These are phyloP conservation scores for Typhlichthys eigenmanni DNA, from an alignment of 2,797 vertebrate genomes.

Conservation along the genomic window DNA sequence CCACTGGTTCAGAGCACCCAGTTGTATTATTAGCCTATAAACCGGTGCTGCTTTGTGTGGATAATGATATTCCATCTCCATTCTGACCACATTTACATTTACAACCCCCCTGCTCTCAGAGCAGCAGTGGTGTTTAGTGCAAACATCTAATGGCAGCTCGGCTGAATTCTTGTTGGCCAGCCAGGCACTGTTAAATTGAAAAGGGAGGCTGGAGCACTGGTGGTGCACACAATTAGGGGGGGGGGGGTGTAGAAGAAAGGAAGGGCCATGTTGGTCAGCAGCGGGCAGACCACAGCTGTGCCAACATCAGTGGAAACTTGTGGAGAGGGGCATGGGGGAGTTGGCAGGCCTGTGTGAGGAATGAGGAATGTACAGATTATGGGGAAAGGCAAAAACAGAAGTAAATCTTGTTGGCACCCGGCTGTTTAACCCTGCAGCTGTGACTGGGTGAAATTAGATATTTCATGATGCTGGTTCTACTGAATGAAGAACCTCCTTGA, in stretches of 20 bases:
- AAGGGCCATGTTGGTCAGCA: conserved; percentile 1
- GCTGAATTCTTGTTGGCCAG: conserved; percentile 44
- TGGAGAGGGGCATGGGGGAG: neutral
- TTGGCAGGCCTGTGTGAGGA: conserved; percentile 22
- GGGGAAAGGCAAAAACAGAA: no score
- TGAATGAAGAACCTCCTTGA: no score
- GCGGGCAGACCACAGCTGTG: conserved; percentile 23
- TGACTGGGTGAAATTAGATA: no score
- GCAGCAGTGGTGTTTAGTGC: conserved; percentile 50
- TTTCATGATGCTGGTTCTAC: no score
- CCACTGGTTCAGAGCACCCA: conserved; percentile 14
- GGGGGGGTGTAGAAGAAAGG: neutral
- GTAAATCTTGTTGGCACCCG: no score
- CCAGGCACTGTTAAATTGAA: conserved; percentile 35
- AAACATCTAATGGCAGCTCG: conserved; percentile 63
- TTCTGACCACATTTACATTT: conserved; percentile 61
- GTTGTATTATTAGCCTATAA: conserved; percentile 52
- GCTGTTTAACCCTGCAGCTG: no score
- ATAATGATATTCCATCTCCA: conserved; percentile 57
- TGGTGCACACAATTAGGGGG: conserved; percentile 10
- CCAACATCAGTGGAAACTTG: conserved; percentile 11
- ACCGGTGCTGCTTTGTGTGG: conserved; percentile 39
- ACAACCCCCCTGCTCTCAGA: conserved; percentile 26
- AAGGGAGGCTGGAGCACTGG: conserved; percentile 9
- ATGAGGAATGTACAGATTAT: no score